Evolutionary conservation across 2,888 invertebrate species (phyloP).

Genomic region (Agrochola circellaris): DNA sequence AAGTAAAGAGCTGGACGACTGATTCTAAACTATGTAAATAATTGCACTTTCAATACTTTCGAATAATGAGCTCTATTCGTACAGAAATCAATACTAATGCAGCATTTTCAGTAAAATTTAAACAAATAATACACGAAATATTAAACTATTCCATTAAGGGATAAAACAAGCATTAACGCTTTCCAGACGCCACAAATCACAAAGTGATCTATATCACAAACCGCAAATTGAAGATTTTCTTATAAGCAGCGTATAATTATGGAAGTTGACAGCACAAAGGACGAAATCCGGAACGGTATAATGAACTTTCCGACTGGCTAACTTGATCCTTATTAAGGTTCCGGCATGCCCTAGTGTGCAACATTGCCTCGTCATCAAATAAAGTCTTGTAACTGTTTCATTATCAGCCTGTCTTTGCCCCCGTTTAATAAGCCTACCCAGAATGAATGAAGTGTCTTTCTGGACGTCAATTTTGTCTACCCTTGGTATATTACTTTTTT

Average conservation of each 20-base stretch:
- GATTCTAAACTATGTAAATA: too few relatives aligned
- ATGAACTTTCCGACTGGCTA: conserved; percentile 37
- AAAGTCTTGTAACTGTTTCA: conserved; percentile 43
- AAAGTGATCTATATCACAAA: too few relatives aligned
- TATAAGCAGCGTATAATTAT: conserved; percentile 19
- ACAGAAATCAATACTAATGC: not conserved
- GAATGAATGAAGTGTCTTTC: conserved; percentile 14
- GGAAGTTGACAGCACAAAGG: conserved; percentile 10
- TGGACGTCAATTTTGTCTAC: conserved; percentile 8
- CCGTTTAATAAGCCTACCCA: conserved; percentile 27
- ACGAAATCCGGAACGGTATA: conserved; percentile 1
- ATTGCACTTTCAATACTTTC: too few relatives aligned
- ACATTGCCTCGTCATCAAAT: conserved; percentile 46
- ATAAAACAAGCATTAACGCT: not conserved
- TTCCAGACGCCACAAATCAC: not conserved
- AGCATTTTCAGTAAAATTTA: not conserved
- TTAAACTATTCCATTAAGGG: not conserved
- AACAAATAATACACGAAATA: not conserved
- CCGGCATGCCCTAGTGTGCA: conserved; percentile 22
- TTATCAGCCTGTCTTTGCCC: conserved; percentile 17
- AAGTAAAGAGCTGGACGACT: too few relatives aligned
- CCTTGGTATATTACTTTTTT: conserved; percentile 3
- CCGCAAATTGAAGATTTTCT: not conserved
- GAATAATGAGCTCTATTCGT: too few relatives aligned
- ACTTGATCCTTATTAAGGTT: conserved; percentile 58